phyloP scores from a whole-genome alignment of 2,888 invertebrate species.

The Lordiphosa fenestrarum region DNA sequence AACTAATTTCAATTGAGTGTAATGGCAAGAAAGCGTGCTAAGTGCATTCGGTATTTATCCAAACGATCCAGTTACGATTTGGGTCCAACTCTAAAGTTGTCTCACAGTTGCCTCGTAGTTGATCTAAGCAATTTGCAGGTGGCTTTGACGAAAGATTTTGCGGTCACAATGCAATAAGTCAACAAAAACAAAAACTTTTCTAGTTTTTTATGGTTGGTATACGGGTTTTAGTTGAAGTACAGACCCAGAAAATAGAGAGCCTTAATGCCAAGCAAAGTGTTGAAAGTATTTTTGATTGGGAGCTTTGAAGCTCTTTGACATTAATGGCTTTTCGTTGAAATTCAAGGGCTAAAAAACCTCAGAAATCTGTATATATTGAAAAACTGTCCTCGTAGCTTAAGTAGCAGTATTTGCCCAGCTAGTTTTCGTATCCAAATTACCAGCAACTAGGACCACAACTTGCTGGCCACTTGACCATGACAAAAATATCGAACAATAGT shows the following conservation, averaged over 20 bases:
- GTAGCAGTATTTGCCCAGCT: too few species aligned
- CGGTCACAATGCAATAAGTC: conserved; percentile 30
- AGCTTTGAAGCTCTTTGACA: too few species aligned
- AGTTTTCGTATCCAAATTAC: conserved; percentile 1
- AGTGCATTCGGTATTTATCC: conserved; percentile 13
- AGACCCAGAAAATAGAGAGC: conserved; percentile 6
- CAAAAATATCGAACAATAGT: conserved; percentile 53
- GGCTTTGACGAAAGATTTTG: conserved; percentile 33
- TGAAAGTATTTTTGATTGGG: too few species aligned
- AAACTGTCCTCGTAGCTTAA: too few species aligned
- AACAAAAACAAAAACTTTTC: conserved; percentile 2
- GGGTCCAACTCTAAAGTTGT: conserved; percentile 11
- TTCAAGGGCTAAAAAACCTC: too few species aligned
- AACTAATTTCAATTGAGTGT: conserved; percentile 38
- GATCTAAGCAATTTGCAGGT: conserved; percentile 50
- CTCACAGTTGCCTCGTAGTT: conserved; percentile 22
- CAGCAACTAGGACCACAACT: not conserved
- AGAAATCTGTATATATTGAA: too few species aligned
- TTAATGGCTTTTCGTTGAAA: too few species aligned
- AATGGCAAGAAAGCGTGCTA: conserved; percentile 51
- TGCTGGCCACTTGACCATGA: conserved; percentile 70
- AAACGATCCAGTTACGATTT: conserved; percentile 17
- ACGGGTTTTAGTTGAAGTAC: not conserved
- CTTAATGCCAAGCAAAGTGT: too few species aligned
- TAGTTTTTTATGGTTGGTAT: not conserved